Conservation (phyloP, 2,797 vertebrate species). For the Pipistrellus nathusii region DNA sequence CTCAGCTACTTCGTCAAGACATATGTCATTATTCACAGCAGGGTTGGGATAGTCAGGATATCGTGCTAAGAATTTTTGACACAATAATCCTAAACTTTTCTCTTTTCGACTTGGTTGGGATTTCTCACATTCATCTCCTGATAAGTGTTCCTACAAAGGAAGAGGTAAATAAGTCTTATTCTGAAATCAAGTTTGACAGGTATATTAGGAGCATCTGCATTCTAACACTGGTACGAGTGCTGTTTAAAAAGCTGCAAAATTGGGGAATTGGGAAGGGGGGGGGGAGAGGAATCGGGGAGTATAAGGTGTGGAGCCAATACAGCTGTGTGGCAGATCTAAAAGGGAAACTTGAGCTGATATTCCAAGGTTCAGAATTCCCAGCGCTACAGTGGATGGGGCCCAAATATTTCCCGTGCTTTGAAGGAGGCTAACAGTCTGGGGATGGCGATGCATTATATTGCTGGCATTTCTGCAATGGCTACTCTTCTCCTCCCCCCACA, state of each 20-base stretch:
- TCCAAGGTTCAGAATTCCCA: not conserved
- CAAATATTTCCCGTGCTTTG: not conserved
- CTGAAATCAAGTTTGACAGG: slow-evolving; percentile 25
- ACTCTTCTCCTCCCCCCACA: too few species aligned
- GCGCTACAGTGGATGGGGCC: not conserved
- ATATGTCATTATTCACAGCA: slow-evolving; percentile 93
- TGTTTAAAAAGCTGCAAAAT: slow-evolving; percentile 34
- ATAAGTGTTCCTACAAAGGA: slow-evolving; percentile 89
- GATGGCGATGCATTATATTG: not conserved
- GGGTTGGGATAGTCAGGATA: slow-evolving; percentile 94
- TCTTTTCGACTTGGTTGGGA: slow-evolving; percentile 95
- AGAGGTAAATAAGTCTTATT: slow-evolving; percentile 28
- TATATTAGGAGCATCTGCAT: not conserved
- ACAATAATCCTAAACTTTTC: slow-evolving; percentile 96
- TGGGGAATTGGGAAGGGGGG: not conserved
- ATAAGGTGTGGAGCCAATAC: not conserved
- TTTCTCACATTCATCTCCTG: slow-evolving; percentile 94
- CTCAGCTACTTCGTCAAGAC: slow-evolving; percentile 95
- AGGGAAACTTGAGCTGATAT: slow-evolving; percentile 1
- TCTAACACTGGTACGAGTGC: not conserved
- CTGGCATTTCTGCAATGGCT: not conserved
- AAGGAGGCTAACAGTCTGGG: not conserved
- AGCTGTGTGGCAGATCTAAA: not conserved
- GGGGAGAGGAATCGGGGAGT: not conserved
- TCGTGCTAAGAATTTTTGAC: slow-evolving; percentile 95